A percentile compares a stretch with the other conserved stretches of the same genome.
phyloP scores from a whole-genome alignment of 1,140 invertebrate genomes.

The Brachionus angularis region DNA sequence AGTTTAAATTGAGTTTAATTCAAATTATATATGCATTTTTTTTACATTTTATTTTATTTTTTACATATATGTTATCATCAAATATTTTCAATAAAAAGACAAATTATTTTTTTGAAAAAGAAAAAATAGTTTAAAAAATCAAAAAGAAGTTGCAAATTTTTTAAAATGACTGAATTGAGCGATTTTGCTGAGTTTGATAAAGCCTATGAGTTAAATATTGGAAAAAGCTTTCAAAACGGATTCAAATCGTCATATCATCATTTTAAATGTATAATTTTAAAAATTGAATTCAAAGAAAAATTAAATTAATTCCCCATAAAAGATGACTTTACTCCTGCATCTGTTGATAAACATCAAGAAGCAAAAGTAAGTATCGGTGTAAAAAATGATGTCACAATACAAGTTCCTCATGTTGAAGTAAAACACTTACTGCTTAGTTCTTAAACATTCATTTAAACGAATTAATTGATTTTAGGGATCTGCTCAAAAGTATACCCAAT shows the following conservation, averaged over 20 bases:
- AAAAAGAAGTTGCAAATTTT: no score
- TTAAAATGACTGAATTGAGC: conserved; percentile 26
- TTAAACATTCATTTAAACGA: no score
- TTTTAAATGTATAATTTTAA: conserved; percentile 21
- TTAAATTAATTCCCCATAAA: neutral
- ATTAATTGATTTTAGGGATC: neutral
- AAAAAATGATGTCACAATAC: conserved; percentile 37
- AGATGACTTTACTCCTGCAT: conserved; percentile 44
- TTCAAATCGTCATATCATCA: conserved; percentile 20
- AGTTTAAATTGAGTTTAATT: no score
- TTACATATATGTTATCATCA: no score
- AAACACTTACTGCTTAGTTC: neutral
- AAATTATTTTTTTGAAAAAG: no score
- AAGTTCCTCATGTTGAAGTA: conserved; percentile 31
- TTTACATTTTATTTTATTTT: no score
- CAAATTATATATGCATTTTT: no score
- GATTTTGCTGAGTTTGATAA: conserved; percentile 22
- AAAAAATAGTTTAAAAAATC: no score
- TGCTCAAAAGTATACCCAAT: conserved; percentile 40
- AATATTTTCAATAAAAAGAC: no score
- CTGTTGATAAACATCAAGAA: conserved; percentile 34
- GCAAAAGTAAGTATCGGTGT: conserved; percentile 34
- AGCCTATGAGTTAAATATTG: conserved; percentile 38
- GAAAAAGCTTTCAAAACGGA: conserved; percentile 34
- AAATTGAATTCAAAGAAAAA: neutral